Evolutionary conservation across 2,888 invertebrate species (phyloP).

Genomic region (Cremastobaeus sp.): DNA sequence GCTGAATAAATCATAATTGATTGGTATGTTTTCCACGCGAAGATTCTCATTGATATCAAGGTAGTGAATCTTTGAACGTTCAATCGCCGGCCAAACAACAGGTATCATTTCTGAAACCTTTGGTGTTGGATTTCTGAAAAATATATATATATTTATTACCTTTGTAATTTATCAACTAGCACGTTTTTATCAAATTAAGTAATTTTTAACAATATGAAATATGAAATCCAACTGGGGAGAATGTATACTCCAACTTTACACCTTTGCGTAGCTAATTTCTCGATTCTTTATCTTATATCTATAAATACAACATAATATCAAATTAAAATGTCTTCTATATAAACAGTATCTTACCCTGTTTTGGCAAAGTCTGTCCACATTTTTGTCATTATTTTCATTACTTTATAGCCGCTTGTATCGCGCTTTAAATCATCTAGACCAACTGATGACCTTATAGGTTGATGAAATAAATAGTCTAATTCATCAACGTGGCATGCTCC

Average conservation of each 20-base stretch:
- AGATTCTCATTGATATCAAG: slow-evolving; percentile 67
- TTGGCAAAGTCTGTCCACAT: slow-evolving; percentile 76
- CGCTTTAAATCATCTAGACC: slow-evolving; percentile 40
- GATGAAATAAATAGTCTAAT: slow-evolving; percentile 66
- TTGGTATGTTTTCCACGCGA: slow-evolving; percentile 59
- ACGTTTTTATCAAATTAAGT: too few relatives aligned
- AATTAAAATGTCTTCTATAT: neutral
- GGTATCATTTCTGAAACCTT: slow-evolving; percentile 61
- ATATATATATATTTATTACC: too few relatives aligned
- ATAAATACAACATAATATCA: too few relatives aligned
- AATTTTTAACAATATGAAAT: too few relatives aligned
- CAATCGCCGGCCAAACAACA: slow-evolving; percentile 68
- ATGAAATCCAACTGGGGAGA: too few relatives aligned
- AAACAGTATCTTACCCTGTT: slow-evolving; percentile 66
- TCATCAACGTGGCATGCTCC: slow-evolving; percentile 70
- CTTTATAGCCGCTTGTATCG: slow-evolving; percentile 55
- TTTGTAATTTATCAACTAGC: too few relatives aligned
- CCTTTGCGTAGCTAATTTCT: too few relatives aligned
- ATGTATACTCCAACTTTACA: too few relatives aligned
- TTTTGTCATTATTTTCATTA: slow-evolving; percentile 68
- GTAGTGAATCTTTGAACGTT: slow-evolving; percentile 61
- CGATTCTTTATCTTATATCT: too few relatives aligned
- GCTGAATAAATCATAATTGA: slow-evolving; percentile 38
- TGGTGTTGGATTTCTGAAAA: slow-evolving; percentile 71
- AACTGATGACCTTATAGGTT: slow-evolving; percentile 48